Evolutionary conservation across 2,888 invertebrate genomes (phyloP).

Genomic region (Drosophila longiperda): DNA sequence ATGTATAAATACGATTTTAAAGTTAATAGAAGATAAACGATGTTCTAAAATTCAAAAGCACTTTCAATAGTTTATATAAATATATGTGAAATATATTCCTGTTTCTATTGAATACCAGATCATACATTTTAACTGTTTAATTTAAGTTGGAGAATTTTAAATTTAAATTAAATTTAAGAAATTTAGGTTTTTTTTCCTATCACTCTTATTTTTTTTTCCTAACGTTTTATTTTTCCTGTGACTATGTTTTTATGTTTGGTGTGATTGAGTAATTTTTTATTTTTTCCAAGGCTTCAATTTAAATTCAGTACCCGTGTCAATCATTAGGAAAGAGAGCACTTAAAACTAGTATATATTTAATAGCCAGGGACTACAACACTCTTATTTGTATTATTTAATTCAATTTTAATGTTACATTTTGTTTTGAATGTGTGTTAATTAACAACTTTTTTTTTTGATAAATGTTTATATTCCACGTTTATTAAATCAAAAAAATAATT

Average conservation of each 20-base stretch:
- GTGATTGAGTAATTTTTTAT: too few relatives aligned
- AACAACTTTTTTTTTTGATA: background rate
- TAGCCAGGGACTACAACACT: background rate
- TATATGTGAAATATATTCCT: background rate
- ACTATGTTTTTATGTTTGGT: too few relatives aligned
- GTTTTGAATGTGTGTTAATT: background rate
- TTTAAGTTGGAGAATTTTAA: too few relatives aligned
- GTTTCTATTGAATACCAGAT: too few relatives aligned
- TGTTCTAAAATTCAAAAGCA: background rate
- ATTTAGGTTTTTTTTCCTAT: background rate
- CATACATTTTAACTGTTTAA: too few relatives aligned
- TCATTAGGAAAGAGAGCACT: background rate
- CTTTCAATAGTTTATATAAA: background rate
- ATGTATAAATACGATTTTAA: background rate
- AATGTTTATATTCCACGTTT: background rate
- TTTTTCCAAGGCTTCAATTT: too few relatives aligned
- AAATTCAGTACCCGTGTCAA: background rate
- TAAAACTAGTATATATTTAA: background rate
- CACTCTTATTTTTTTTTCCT: background rate
- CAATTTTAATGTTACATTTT: background rate
- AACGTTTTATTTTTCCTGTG: background rate
- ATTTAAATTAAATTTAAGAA: too few relatives aligned
- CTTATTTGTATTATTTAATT: background rate
- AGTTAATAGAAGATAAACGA: background rate
- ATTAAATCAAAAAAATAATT: background rate